Evolutionary conservation across 2,888 invertebrate genomes (phyloP).

Genomic region (Caradrina kadenii): DNA sequence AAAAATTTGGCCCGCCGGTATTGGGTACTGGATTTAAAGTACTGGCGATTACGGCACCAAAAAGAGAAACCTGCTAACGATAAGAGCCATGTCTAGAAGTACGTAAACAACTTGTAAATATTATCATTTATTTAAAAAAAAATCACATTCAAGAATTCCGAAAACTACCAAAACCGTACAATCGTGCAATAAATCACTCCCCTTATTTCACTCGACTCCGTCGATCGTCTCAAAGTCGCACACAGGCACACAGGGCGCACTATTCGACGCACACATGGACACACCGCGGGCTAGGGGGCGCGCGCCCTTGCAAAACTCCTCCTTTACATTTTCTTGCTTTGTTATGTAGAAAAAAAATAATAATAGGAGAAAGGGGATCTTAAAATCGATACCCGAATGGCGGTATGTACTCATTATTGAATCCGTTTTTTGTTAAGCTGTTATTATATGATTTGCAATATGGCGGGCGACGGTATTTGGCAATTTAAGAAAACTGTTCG

Average conservation of each 20-base stretch:
- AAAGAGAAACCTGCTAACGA: too few relatives aligned
- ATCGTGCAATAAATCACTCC: conserved; percentile 80
- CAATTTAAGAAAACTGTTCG: not conserved
- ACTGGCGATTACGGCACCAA: too few relatives aligned
- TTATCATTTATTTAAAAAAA: not conserved
- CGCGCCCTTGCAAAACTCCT: conserved; percentile 87
- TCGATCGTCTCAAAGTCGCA: conserved; percentile 88
- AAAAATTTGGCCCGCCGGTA: too few relatives aligned
- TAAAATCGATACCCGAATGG: conserved; percentile 88
- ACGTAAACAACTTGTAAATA: too few relatives aligned
- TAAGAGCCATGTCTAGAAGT: too few relatives aligned
- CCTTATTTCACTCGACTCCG: conserved; percentile 83
- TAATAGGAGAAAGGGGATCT: conserved; percentile 89
- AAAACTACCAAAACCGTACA: conserved; percentile 71
- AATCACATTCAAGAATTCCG: accelerated
- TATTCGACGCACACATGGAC: conserved; percentile 63
- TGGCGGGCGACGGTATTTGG: conserved; percentile 25
- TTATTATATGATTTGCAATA: conserved; percentile 44
- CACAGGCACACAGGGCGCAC: conserved; percentile 72
- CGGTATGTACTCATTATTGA: conserved; percentile 77
- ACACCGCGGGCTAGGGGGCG: conserved; percentile 74
- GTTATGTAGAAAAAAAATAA: conserved; percentile 89
- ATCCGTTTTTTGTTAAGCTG: conserved; percentile 63
- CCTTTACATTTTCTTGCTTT: conserved; percentile 89
- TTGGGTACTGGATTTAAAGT: too few relatives aligned